Evolutionary conservation across 2,113 vertebrate species (phyloP), one percentile per base, ranked within the genome.

Genomic region (Coturnix japonica): DNA sequence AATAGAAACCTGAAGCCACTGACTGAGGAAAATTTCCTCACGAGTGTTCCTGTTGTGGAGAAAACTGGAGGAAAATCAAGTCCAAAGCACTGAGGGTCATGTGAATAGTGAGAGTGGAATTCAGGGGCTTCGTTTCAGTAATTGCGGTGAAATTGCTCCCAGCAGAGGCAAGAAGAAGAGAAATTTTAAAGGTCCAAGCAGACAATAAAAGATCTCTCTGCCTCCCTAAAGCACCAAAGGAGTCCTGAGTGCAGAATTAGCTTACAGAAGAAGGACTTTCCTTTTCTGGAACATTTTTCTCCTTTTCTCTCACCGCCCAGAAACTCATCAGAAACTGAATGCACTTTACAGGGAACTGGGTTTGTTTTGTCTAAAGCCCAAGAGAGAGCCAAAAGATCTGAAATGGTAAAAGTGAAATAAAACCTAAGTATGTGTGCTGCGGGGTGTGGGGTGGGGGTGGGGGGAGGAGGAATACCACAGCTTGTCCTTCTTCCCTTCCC

Each of bases 11-110:
- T 90, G 84, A 93, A 94, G 90, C 76, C 92, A 89, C 53, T 53
- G 61, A 71, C 84, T 85, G 84, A 81, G 85, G 72, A 93, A 94
- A 93, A 94, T 87, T 89, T 88, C 81, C 53, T 95, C 69, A 85
- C 4, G 1, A 89, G 71, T 81, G 57, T 95, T 95, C 92, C 63
- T 94, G 89, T 96, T 89, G 73, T 72, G 78, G 90, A 93, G 80
- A 95, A 95, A 95, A 96, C 93, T 92, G 85, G 74, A 86, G 80
- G 61, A 93, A 92, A 91, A 94, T 79, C 71, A 81, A 96, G 87
- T 78, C 85, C 41, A 28, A 92, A 94, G 60, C 49, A 37, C 82
- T 37, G 33, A 82, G 56, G 80, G 80, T 89, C 95, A 87, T 89
- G 79, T 87, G 92, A 93, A 92, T 64, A 87, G 53, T 86, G 81